Base-by-base conservation (phyloP, 1,140 invertebrate species). In the Eriocheir sinensis region DNA sequence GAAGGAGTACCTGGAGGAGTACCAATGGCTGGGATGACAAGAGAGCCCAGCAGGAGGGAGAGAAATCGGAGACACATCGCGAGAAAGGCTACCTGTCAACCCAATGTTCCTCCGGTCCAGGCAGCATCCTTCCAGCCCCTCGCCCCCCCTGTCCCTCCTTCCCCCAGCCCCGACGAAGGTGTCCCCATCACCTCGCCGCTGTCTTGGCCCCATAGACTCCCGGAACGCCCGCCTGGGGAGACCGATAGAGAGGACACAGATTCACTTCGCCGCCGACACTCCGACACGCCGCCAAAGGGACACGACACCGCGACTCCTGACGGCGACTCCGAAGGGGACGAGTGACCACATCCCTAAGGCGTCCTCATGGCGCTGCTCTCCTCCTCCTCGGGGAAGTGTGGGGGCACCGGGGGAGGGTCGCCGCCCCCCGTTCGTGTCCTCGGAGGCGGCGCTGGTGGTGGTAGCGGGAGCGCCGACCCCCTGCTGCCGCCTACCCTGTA, bases 401-500 rank as follows among this genome's bases (percentile, higher is more conserved):
- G 93, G 3, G 86, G 81, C 21, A 90, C 80, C 34, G 80, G 80
- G 38, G 79, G 81, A n/a, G 93, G 89, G 38, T 92, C 93, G 81
- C 90, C 89, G 89, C 93, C 93, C 89, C 89, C 93, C 12, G 36
- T 90, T 15, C 30, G 81, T n/a, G 38, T n/a, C 0, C 36, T 21
- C 32, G 91, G 60, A 21, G 30, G 89, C 34, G 60, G 53, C 32
- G 89, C 48, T 48, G 83, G 81, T 21, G 72, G 44, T 17, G 34
- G 85, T 12, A 32, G 88, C 32, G 93, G 89, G 12, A 53, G 40
- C 40, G 72, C n/a, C 0, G 89, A 41, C 21, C 21, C 93, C 34
- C 34, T 94, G n/a, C 80, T 92, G 3, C 88, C 93, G n/a, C 34
- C 93, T 2, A 89, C 41, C 32, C 89, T 94, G 34, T 94, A 94